phyloP scores from a whole-genome alignment of 1,140 invertebrate genomes.

The Sminthurinus signatus region DNA sequence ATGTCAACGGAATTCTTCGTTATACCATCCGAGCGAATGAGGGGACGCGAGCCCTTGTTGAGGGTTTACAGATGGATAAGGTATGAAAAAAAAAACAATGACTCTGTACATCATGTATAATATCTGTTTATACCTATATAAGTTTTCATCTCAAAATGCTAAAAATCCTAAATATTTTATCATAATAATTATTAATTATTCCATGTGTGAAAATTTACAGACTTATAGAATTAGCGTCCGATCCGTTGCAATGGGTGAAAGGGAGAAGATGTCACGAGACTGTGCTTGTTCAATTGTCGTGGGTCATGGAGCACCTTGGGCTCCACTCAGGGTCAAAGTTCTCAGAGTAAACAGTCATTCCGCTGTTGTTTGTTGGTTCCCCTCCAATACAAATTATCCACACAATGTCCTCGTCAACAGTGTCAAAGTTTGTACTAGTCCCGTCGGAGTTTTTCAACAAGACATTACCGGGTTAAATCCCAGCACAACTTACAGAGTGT shows the following conservation, averaged over 20 bases:
- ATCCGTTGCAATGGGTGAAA: neutral
- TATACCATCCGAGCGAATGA: too few relatives aligned
- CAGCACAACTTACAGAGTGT: too few relatives aligned
- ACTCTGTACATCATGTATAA: too few relatives aligned
- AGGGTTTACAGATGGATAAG: too few relatives aligned
- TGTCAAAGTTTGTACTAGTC: neutral
- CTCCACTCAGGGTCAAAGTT: neutral
- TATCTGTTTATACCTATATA: too few relatives aligned
- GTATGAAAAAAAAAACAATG: too few relatives aligned
- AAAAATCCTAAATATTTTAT: too few relatives aligned
- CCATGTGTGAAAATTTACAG: too few relatives aligned
- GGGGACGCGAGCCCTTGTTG: too few relatives aligned
- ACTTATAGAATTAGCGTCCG: neutral
- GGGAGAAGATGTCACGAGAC: neutral
- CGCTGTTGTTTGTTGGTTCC: constrained; percentile 1
- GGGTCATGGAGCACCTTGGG: neutral
- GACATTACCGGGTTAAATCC: neutral
- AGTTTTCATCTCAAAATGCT: too few relatives aligned
- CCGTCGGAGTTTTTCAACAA: neutral
- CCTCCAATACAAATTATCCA: neutral
- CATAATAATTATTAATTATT: too few relatives aligned
- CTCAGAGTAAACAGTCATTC: neutral
- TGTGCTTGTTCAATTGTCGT: neutral
- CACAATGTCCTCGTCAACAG: neutral
- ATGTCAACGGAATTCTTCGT: too few relatives aligned